Evolutionary conservation across 2,113 vertebrate genomes (phyloP).

Genomic region (Arothron firmamentum): DNA sequence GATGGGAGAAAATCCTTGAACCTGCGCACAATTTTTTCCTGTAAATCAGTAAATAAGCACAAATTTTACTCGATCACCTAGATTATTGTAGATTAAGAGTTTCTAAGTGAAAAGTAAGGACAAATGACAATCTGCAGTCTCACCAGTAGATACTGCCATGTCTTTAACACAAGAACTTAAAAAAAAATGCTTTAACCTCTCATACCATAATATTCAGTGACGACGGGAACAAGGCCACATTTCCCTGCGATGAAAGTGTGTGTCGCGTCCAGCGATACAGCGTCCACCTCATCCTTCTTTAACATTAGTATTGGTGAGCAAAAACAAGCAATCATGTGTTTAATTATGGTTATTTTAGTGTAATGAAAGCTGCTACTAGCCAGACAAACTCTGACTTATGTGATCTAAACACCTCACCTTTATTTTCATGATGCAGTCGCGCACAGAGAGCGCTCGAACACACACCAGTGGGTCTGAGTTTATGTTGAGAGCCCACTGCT

Average conservation of each 20-base stretch:
- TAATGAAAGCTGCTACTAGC: neutral
- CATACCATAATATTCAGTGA: constrained; percentile 86
- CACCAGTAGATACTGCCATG: neutral
- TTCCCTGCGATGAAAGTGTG: constrained; percentile 83
- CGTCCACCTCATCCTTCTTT: constrained; percentile 86
- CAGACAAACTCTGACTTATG: neutral
- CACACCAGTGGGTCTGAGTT: constrained; percentile 85
- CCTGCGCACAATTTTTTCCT: constrained; percentile 68
- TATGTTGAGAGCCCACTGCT: constrained; percentile 85
- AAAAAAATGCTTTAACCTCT: neutral
- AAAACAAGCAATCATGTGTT: neutral
- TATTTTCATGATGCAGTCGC: constrained; percentile 84
- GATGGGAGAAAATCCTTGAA: constrained; percentile 54
- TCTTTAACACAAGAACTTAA: neutral
- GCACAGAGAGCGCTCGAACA: constrained; percentile 78
- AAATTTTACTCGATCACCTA: no score
- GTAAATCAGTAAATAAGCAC: constrained; percentile 11
- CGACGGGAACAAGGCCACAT: constrained; percentile 85
- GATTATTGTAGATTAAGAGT: no score
- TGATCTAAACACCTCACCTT: constrained; percentile 71
- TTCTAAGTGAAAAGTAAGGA: neutral
- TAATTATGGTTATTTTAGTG: neutral
- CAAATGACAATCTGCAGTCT: no score
- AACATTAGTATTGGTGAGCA: neutral
- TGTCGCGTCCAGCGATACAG: constrained; percentile 84